phyloP scores from a whole-genome alignment of 2,888 invertebrate genomes.

The Saturnia japonica region DNA sequence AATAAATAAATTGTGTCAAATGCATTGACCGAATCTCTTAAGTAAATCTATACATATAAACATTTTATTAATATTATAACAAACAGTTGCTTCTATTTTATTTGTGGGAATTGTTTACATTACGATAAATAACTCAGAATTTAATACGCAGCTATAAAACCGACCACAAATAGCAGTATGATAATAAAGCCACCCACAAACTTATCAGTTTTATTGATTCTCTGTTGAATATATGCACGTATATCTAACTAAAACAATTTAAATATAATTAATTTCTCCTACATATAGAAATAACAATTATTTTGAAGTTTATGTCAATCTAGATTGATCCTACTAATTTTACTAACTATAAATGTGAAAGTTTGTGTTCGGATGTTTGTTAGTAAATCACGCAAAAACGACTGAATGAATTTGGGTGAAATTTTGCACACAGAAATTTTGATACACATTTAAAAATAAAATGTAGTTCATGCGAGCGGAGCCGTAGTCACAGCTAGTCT shows the following conservation, averaged over 20 bases:
- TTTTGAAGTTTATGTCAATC: neutral
- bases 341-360: too few species aligned
- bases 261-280: neutral
- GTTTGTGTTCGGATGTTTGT: too few species aligned
- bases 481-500: too few species aligned
- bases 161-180: constrained; percentile 19
- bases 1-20: too few species aligned
- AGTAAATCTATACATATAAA: neutral
- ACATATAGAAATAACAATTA: neutral
- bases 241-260: neutral
- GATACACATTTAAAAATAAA: too few species aligned
- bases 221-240: neutral
- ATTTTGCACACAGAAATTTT: too few species aligned
- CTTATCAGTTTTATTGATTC: constrained; percentile 9
- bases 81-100: neutral
- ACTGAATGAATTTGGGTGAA: too few species aligned
- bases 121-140: constrained; percentile 18
- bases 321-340: too few species aligned
- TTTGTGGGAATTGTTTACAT: neutral
- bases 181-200: constrained; percentile 23
- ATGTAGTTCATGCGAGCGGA: too few species aligned
- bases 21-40: neutral
- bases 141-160: constrained; percentile 19
- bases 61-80: neutral
- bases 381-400: too few species aligned